Conservation (phyloP, 2,888 invertebrate species). For the Plagodis pulveraria region DNA sequence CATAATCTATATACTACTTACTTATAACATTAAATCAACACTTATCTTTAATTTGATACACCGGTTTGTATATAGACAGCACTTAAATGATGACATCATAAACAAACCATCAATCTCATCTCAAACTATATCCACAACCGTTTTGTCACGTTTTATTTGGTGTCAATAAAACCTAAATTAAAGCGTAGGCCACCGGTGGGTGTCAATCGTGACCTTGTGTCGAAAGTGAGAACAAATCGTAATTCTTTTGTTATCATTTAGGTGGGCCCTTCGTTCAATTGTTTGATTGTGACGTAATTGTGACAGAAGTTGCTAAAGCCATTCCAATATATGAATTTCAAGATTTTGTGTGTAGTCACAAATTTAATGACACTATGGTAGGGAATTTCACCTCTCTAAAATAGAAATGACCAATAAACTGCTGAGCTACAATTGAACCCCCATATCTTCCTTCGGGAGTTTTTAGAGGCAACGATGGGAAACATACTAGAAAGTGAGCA, state of each 20-base stretch:
- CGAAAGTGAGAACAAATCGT: conserved; percentile 61
- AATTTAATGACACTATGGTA: no score
- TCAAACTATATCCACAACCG: conserved; percentile 22
- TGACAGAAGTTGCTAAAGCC: neutral
- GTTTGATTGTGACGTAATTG: conserved; percentile 19
- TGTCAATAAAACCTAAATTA: conserved; percentile 40
- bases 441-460: no score
- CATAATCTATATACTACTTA: no score
- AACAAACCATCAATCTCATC: conserved; percentile 16
- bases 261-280: conserved; percentile 46
- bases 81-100: neutral
- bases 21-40: no score
- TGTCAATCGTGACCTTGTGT: conserved; percentile 57
- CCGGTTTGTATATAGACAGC: no score
- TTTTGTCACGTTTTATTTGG: conserved; percentile 38
- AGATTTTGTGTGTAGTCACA: no score
- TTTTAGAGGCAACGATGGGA: no score
- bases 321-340: neutral
- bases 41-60: no score
- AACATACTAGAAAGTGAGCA: no score
- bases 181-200: conserved; percentile 60
- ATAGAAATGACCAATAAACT: no score
- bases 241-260: conserved; percentile 50
- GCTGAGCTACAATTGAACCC: no score
- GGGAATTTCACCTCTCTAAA: no score